Evolutionary conservation across 2,113 vertebrate genomes (phyloP).

Genomic region (Mesoclemmys tuberculata): DNA sequence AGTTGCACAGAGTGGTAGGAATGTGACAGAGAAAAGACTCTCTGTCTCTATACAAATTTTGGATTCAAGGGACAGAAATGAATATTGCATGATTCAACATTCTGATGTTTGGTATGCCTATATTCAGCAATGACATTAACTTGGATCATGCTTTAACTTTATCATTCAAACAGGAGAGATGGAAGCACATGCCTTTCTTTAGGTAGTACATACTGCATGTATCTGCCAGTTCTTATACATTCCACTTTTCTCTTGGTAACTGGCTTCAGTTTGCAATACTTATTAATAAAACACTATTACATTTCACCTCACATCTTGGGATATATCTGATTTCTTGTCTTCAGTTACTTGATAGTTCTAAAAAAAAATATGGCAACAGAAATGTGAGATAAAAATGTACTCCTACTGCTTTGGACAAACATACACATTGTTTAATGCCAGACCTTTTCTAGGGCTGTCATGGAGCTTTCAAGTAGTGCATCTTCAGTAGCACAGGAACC

Average conservation of each 20-base stretch:
- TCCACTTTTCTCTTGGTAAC: background rate
- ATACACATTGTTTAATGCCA: background rate
- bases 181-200: background rate
- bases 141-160: background rate
- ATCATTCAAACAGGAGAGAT: background rate
- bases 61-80: background rate
- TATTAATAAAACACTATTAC: background rate
- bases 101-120: background rate
- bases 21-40: background rate
- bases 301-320: background rate
- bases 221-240: background rate
- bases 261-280: background rate
- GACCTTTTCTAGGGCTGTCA: background rate
- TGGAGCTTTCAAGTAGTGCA: background rate
- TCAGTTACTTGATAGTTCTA: background rate
- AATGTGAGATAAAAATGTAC: background rate
- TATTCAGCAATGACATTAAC: background rate
- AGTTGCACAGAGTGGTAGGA: background rate
- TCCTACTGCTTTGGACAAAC: background rate
- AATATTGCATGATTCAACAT: background rate
- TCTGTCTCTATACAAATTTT: background rate
- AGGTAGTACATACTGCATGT: background rate
- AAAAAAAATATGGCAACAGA: background rate
- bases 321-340: background rate
- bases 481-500: background rate